Evolutionary conservation across 2,888 invertebrate genomes (phyloP), one percentile per base, ranked within the genome.

Genomic region (Scaptomyza cyrtandrae): DNA sequence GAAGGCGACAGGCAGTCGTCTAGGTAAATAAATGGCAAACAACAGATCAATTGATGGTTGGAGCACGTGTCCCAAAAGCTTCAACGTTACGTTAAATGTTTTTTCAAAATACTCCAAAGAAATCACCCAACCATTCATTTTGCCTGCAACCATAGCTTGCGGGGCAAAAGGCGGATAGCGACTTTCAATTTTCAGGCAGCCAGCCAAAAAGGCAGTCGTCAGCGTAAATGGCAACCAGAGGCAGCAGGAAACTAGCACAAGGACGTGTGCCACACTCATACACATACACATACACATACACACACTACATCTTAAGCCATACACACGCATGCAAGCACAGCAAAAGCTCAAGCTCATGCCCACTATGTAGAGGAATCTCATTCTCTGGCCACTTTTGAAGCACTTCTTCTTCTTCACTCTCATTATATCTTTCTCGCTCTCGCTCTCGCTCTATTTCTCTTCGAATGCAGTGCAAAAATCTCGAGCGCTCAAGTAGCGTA

Each of bases 181-280:
- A 88, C 89, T 85, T 88, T 85, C 89, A 82, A 87, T 85, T 85
- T 88, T 73, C 68, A 68, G 56, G 27, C 75, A 69, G 56, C 35
- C 78, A 84, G 87, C 81, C 85, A 84, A 88, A 84, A 84, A 86
- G 87, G 73, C 82, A 88, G 69, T 80, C 83, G 78, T 86, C 88
- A 88, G 86, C 86, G 67, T 73, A 79, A 82, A 82, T 73, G 56
- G 61, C 81, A 71, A 71, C 63, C 75, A 60, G 46, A 64, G 80
- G 59, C 76, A 66, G 49, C 75, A 27, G 70, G 67, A 87, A 85
- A 85, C 88, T 88, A 71, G 85, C 83, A 85, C 85, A 85, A 85
- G 85, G 85, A 85, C 89, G 87, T 86, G 81, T 70, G 74, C 65
- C 61, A 55, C 60, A 67, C 31, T 57, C 39, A 49, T 43, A 59